Base-by-base conservation (phyloP, 1,140 invertebrate genomes). In the Cataglyphis hispanica region DNA sequence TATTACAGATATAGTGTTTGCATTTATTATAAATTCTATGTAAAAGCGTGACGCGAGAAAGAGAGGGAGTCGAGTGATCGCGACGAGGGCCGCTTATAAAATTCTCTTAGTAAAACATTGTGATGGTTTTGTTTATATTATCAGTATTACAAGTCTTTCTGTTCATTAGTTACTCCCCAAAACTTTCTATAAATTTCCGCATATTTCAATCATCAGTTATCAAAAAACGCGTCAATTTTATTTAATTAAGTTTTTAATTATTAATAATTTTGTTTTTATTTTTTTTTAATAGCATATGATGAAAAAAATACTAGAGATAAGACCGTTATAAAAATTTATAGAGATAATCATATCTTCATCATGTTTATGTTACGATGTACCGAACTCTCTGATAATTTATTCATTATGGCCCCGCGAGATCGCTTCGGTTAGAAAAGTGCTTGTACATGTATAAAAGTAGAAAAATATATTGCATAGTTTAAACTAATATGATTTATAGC, bases 11-110 rank as follows among this genome's bases (percentile, higher is more conserved):
- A 91, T 91, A 91, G 92, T 89, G 88, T 91, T 91, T 90, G 91
- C 91, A 92, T 92, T 92, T 92, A 92, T 92, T 91, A 92, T 87
- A 91, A 92, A 92, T 91, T 92, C 85, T 92, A 91, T 91, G 88
- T 92, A 91, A 89, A 86, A 89, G 86, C n/a, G 31, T 37, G 74
- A 61, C 22, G 56, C 46, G 46, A 50, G 46, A 50, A 50, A 56
- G 64, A 58, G 40, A 84, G 53, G 46, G 46, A 19, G 19, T 64
- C 46, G 10, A 75, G 58, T 37, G 56, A 63, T 77, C 56, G 84
- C 43, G 50, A 86, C 84, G 63, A 60, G 37, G 22, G 40, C 61
- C 19, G 64, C 53, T 63, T 22, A 16, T 50, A 3, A 46, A 67
- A 78, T 80, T 13, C n/a, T 31, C 25, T 7, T 77, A 34, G 34